phyloP scores from a whole-genome alignment of 2,113 vertebrate species.

The Rhinopomastus cyanomelas region DNA sequence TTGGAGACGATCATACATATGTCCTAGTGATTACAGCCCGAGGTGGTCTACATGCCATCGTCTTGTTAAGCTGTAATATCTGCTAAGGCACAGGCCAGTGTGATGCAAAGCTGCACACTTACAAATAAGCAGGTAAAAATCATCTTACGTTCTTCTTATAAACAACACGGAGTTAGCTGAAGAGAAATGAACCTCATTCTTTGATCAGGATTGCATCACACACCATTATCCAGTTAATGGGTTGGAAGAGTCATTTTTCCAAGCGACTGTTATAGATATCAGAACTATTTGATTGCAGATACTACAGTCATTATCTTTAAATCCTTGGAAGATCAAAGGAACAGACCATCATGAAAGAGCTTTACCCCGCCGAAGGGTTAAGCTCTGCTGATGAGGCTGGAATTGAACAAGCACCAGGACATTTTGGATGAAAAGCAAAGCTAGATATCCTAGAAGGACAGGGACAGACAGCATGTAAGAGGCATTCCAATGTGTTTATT shows the following conservation, averaged over 20 bases:
- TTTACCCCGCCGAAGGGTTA: neutral
- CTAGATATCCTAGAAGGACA: neutral
- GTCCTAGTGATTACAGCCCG: neutral
- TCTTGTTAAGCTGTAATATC: neutral
- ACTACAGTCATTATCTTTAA: neutral
- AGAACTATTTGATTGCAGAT: constrained; percentile 5
- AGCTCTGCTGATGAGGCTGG: neutral
- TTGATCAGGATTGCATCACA: constrained; percentile 16
- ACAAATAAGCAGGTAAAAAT: neutral
- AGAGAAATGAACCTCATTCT: neutral
- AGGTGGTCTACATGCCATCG: neutral
- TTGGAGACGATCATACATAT: neutral
- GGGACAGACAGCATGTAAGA: constrained; percentile 22
- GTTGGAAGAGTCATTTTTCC: constrained; percentile 2
- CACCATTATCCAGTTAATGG: neutral
- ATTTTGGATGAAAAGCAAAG: constrained; percentile 18
- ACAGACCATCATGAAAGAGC: neutral
- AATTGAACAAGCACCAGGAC: neutral
- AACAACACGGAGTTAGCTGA: neutral
- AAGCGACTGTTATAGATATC: neutral
- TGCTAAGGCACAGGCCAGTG: neutral
- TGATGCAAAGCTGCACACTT: neutral
- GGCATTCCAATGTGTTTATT: constrained; percentile 48
- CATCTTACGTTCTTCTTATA: neutral
- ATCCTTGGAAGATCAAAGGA: neutral